phyloP scores from a whole-genome alignment of 1,140 invertebrate species.

The Sycophaga agraensis region DNA sequence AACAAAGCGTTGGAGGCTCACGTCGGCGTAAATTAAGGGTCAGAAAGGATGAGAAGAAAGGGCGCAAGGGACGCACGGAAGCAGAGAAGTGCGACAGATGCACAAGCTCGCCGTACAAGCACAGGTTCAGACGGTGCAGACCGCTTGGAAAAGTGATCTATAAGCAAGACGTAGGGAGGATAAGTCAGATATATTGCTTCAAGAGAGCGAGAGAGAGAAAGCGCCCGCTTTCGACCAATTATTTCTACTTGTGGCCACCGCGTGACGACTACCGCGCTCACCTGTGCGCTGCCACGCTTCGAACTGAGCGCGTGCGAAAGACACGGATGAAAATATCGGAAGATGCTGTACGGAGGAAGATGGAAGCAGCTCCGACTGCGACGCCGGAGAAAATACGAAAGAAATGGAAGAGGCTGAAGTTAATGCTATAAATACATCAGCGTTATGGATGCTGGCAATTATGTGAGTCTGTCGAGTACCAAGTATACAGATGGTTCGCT shows the following conservation, averaged over 20 bases:
- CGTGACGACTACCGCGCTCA: too few species aligned
- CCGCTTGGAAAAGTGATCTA: slow-evolving; percentile 50
- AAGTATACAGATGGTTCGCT: too few species aligned
- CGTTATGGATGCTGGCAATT: slow-evolving; percentile 59
- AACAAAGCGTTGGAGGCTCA: too few species aligned
- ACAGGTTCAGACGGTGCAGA: neutral
- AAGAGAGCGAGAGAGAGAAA: too few species aligned
- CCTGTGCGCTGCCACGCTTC: too few species aligned
- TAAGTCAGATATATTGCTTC: slow-evolving; percentile 57
- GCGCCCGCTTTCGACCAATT: slow-evolving; percentile 58
- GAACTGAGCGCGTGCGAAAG: too few species aligned
- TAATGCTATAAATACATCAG: slow-evolving; percentile 59
- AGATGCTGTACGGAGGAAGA: neutral
- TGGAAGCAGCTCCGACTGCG: neutral
- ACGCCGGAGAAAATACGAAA: neutral
- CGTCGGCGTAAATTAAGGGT: too few species aligned
- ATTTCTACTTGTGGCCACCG: slow-evolving; percentile 58
- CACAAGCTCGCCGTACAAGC: neutral
- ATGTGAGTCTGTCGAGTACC: slow-evolving; percentile 53
- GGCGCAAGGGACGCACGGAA: too few species aligned
- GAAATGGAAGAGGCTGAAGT: slow-evolving; percentile 51
- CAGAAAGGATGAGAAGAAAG: too few species aligned
- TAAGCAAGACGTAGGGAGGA: slow-evolving; percentile 55
- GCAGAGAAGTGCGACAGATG: too few species aligned
- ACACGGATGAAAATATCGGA: neutral